A percentile compares a stretch with the other conserved stretches of the same genome.
Evolutionary conservation across 1,140 invertebrate species (phyloP).

Genomic region (Epicauta chinensis): DNA sequence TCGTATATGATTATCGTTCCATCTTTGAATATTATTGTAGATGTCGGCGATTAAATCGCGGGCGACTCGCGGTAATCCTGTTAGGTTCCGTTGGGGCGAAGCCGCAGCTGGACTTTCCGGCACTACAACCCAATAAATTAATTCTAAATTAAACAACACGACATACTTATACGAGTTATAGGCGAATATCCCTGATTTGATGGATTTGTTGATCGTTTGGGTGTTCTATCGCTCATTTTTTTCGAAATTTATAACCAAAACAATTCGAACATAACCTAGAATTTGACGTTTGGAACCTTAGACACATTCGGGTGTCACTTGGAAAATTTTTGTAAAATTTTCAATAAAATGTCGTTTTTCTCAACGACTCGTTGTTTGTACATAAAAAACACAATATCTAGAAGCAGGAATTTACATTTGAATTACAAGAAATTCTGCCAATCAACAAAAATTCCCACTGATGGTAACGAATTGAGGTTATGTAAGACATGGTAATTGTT

Average conservation of each 20-base stretch:
- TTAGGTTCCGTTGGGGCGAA: slow-evolving; percentile 37
- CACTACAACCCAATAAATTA: slow-evolving; percentile 28
- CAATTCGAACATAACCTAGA: neutral
- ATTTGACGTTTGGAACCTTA: neutral
- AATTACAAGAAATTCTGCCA: no score
- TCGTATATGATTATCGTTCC: slow-evolving; percentile 38
- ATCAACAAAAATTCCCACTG: neutral
- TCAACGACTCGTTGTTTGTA: no score
- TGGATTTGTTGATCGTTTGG: neutral
- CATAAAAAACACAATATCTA: no score
- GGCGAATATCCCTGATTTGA: slow-evolving; percentile 3
- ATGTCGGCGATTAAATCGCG: slow-evolving; percentile 38
- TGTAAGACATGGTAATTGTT: neutral
- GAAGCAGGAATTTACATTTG: no score
- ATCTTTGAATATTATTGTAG: slow-evolving; percentile 40
- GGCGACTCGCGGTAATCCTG: slow-evolving; percentile 34
- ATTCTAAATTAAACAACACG: neutral
- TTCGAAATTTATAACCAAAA: neutral
- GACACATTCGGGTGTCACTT: no score
- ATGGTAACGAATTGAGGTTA: slow-evolving; percentile 4
- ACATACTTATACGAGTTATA: neutral
- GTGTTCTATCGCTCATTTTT: slow-evolving; percentile 6
- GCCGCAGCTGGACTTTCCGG: slow-evolving; percentile 29
- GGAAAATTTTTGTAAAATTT: no score
- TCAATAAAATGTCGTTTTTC: no score